These are phyloP conservation scores for Blera fallax DNA, from an alignment of 2,888 invertebrate species.

Conservation along the genomic window DNA sequence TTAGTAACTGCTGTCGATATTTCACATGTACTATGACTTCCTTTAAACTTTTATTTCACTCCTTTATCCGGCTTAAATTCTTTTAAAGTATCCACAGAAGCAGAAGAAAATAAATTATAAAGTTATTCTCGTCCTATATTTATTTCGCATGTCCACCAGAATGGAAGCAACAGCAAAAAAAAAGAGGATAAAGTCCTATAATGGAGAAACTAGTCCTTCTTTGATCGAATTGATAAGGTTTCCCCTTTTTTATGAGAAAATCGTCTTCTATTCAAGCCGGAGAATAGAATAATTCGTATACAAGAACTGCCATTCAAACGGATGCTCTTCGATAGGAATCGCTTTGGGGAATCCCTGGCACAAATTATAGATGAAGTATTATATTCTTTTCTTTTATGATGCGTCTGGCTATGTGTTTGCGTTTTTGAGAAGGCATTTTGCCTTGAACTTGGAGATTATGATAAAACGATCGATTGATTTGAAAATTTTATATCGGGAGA, in stretches of 20 bases:
- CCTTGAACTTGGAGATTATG: constrained; percentile 2
- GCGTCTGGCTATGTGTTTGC: background rate
- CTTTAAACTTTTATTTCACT: background rate
- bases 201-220: constrained; percentile 39
- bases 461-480: background rate
- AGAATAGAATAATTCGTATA: constrained; percentile 24
- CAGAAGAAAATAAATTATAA: background rate
- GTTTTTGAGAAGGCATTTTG: background rate
- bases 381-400: background rate
- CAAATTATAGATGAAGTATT: constrained; percentile 23
- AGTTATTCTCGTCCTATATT: background rate
- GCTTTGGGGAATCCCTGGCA: background rate
- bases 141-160: background rate
- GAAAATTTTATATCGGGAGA: background rate
- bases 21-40: no score
- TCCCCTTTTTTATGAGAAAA: constrained; percentile 8
- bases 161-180: constrained; percentile 1
- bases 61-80: background rate
- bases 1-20: no score
- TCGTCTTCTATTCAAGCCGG: constrained; percentile 3
- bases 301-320: background rate
- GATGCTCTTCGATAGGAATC: constrained; percentile 3
- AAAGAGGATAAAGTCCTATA: background rate
- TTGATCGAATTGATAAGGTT: constrained; percentile 30
- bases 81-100: background rate